Conservation (phyloP, 2,888 invertebrate genomes). For the Eilema sororculum region DNA sequence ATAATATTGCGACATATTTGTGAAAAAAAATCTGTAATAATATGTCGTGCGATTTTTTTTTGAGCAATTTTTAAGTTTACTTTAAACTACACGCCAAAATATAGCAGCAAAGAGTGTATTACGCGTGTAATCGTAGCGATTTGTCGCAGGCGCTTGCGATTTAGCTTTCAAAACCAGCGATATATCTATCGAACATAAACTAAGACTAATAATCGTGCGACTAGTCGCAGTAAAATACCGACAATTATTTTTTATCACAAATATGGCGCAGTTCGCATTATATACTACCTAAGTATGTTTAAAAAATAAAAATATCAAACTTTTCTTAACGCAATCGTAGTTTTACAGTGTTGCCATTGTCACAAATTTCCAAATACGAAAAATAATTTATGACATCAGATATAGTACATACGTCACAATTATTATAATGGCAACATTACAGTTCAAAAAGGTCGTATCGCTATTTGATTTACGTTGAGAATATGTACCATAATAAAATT, state of each 20-base stretch:
- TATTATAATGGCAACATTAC: slow-evolving; percentile 7
- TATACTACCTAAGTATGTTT: slow-evolving; percentile 52
- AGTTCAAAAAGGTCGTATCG: slow-evolving; percentile 18
- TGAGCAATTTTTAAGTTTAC: slow-evolving; percentile 42
- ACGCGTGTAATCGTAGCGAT: slow-evolving; percentile 29
- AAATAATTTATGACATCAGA: slow-evolving; percentile 26
- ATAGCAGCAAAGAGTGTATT: slow-evolving; percentile 3
- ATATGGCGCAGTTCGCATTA: slow-evolving; percentile 34
- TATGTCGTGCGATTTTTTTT: slow-evolving; percentile 26
- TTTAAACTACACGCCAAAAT: slow-evolving; percentile 21
- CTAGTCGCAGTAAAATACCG: slow-evolving; percentile 30
- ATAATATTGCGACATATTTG: slow-evolving; percentile 41
- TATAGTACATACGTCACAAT: slow-evolving; percentile 3
- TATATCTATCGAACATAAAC: slow-evolving; percentile 26
- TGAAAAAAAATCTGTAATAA: slow-evolving; percentile 25
- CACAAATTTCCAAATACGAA: slow-evolving; percentile 29
- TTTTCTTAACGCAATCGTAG: slow-evolving; percentile 26
- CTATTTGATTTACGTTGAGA: slow-evolving; percentile 25
- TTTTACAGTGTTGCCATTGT: slow-evolving; percentile 21
- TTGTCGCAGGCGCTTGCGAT: slow-evolving; percentile 28
- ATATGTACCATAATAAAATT: slow-evolving; percentile 50
- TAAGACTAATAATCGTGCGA: slow-evolving; percentile 42
- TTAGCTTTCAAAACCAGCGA: slow-evolving; percentile 22
- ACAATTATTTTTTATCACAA: slow-evolving; percentile 19
- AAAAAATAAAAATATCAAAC: slow-evolving; percentile 47